phyloP scores from a whole-genome alignment of 2,113 vertebrate genomes.

The Podarcis cretensis region DNA sequence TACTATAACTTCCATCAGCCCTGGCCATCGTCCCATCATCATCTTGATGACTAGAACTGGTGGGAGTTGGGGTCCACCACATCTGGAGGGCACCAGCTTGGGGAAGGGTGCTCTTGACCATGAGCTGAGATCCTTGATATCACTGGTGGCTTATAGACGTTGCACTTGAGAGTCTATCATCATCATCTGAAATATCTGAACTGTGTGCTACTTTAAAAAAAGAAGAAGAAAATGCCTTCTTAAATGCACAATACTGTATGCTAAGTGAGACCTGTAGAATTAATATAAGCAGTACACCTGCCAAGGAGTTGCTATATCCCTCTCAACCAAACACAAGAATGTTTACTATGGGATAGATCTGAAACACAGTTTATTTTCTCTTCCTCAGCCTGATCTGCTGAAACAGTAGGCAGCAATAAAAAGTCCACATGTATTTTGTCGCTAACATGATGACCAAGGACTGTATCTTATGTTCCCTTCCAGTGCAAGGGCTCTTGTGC shows the following conservation, averaged over 20 bases:
- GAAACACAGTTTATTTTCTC: neutral
- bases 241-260: neutral
- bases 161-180: neutral
- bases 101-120: neutral
- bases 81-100: neutral
- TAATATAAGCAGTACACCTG: neutral
- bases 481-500: too few relatives aligned
- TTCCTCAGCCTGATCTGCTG: neutral
- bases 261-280: neutral
- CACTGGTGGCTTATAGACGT: neutral
- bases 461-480: too few relatives aligned
- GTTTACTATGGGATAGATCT: neutral
- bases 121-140: neutral
- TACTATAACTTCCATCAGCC: neutral
- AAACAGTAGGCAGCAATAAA: neutral
- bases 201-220: neutral
- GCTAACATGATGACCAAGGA: neutral
- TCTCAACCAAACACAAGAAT: neutral
- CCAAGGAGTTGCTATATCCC: accelerated
- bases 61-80: neutral
- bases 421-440: too few relatives aligned
- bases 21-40: neutral
- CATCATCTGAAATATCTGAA: neutral
- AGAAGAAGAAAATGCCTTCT: neutral
- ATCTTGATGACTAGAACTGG: too few relatives aligned